A percentile compares a stretch with the other conserved stretches of the same genome.
Evolutionary conservation across 2,113 vertebrate genomes (phyloP).

Genomic region (Naja naja): DNA sequence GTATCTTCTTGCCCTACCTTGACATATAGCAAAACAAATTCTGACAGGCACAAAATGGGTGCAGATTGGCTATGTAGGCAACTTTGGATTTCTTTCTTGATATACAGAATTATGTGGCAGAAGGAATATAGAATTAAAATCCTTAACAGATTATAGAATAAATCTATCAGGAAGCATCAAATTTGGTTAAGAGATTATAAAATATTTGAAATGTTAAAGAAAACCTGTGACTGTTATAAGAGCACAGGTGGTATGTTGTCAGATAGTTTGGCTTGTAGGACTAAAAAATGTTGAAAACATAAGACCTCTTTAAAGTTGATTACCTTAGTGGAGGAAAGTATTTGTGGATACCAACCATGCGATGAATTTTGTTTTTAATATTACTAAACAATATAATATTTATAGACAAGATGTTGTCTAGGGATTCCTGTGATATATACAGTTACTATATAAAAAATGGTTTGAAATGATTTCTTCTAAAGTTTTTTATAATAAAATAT

Average conservation of each 20-base stretch:
- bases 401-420: not conserved
- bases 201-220: not conserved
- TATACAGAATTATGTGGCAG: not conserved
- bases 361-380: not conserved
- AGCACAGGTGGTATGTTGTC: not conserved
- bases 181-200: not conserved
- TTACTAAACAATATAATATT: not conserved
- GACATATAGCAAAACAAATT: not conserved
- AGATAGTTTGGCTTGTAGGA: not conserved
- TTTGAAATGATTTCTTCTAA: not conserved
- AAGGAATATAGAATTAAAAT: not conserved
- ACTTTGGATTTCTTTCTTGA: not conserved
- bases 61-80: not conserved
- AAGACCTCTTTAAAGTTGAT: not conserved
- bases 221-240: not conserved
- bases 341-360: not conserved
- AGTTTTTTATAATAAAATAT: not conserved
- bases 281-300: not conserved
- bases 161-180: not conserved
- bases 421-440: not conserved
- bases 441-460: not conserved
- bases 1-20: not conserved
- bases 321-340: not conserved
- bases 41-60: not conserved
- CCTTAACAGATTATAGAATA: not conserved